phyloP scores from a whole-genome alignment of 2,888 invertebrate species.

The Drosophila lacicola region DNA sequence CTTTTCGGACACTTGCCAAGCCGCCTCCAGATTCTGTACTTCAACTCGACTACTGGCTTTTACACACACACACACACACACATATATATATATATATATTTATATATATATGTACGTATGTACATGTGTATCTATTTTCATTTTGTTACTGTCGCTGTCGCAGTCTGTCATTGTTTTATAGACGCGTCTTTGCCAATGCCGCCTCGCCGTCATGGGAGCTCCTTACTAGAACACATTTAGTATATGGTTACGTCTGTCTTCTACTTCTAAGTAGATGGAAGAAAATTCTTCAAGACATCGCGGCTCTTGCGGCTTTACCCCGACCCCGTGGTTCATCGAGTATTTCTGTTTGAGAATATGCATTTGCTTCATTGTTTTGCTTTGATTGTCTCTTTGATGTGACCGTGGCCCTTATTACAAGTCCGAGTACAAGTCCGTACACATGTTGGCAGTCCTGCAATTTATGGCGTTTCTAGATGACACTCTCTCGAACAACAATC shows the following conservation, averaged over 20 bases:
- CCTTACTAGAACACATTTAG: slow-evolving; percentile 10
- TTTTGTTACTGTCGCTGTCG: slow-evolving; percentile 31
- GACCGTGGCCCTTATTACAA: slow-evolving; percentile 52
- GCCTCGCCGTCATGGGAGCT: slow-evolving; percentile 10
- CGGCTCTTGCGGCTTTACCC: background rate
- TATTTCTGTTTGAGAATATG: slow-evolving; percentile 15
- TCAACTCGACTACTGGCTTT: background rate
- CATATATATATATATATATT: background rate
- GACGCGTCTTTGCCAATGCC: slow-evolving; percentile 28
- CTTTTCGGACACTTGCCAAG: slow-evolving; percentile 3
- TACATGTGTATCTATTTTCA: slow-evolving; percentile 14
- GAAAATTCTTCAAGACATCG: slow-evolving; percentile 11
- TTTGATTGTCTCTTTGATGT: slow-evolving; percentile 70
- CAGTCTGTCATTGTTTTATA: slow-evolving; percentile 33
- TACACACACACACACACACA: background rate
- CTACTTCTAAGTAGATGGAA: background rate
- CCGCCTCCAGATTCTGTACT: background rate
- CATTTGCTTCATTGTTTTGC: slow-evolving; percentile 55
- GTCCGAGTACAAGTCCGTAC: slow-evolving; percentile 22
- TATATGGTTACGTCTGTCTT: slow-evolving; percentile 11
- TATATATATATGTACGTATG: background rate
- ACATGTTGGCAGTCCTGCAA: slow-evolving; percentile 40
- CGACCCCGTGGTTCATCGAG: background rate
- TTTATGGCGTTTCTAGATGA: slow-evolving; percentile 65
- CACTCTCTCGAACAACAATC: slow-evolving; percentile 57